Evolutionary conservation across 2,113 vertebrate genomes (phyloP).

Genomic region (Bambusicola thoracicus): DNA sequence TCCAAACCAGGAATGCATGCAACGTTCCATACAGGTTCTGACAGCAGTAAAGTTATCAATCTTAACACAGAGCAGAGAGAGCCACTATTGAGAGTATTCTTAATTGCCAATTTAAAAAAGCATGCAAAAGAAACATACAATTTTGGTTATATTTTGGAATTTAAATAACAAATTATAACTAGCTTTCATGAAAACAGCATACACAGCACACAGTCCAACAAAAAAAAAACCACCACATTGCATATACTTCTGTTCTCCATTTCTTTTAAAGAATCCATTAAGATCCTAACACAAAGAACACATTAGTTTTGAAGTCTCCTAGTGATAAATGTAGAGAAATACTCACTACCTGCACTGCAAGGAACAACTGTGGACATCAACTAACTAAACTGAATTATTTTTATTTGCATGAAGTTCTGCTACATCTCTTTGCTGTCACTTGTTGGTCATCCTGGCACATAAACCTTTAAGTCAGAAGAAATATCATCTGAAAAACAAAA

Average conservation of each 20-base stretch:
- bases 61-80: not conserved
- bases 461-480: not conserved
- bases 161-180: not conserved
- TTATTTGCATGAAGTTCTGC: not conserved
- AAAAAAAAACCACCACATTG: not conserved
- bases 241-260: not conserved
- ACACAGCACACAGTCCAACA: not conserved
- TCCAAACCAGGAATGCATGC: not conserved
- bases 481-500: not conserved
- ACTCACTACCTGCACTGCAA: not conserved
- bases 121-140: not conserved
- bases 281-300: not conserved
- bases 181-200: not conserved
- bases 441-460: not conserved
- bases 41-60: not conserved
- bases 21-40: not conserved
- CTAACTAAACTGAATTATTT: not conserved
- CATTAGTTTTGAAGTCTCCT: not conserved
- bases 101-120: not conserved
- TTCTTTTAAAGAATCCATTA: not conserved
- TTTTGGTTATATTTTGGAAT: not conserved
- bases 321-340: not conserved
- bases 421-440: not conserved
- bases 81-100: not conserved
- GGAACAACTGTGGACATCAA: not conserved